phyloP scores from a whole-genome alignment of 2,113 vertebrate genomes.

The Columbina picui region DNA sequence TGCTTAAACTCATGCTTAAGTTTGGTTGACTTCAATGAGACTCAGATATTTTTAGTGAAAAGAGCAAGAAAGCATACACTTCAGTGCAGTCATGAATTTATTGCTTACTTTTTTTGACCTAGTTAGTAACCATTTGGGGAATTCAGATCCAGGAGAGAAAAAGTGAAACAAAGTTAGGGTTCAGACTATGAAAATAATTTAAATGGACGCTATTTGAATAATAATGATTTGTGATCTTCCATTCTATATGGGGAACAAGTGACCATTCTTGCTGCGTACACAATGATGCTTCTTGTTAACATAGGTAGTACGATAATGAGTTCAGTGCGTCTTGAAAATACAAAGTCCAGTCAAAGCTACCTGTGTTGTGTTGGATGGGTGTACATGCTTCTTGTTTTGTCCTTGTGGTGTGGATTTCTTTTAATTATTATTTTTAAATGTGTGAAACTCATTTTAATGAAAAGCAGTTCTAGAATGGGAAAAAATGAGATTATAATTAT shows the following conservation, averaged over 20 bases:
- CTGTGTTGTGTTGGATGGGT: not conserved
- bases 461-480: not conserved
- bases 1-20: not conserved
- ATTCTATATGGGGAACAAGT: not conserved
- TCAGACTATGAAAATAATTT: not conserved
- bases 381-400: not conserved
- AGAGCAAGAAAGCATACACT: not conserved
- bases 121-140: not conserved
- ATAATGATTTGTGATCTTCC: not conserved
- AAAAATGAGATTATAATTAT: not conserved
- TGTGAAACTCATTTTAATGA: slow-evolving; percentile 5
- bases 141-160: not conserved
- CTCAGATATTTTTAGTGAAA: not conserved
- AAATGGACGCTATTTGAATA: not conserved
- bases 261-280: not conserved
- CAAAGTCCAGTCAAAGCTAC: not conserved
- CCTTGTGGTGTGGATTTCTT: not conserved
- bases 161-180: not conserved
- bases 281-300: not conserved
- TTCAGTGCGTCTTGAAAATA: not conserved
- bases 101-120: not conserved
- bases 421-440: not conserved
- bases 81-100: not conserved
- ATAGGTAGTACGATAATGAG: rapidly evolving
- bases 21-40: not conserved